Evolutionary conservation across 2,113 vertebrate species (phyloP).

Genomic region (Scopus umbretta): DNA sequence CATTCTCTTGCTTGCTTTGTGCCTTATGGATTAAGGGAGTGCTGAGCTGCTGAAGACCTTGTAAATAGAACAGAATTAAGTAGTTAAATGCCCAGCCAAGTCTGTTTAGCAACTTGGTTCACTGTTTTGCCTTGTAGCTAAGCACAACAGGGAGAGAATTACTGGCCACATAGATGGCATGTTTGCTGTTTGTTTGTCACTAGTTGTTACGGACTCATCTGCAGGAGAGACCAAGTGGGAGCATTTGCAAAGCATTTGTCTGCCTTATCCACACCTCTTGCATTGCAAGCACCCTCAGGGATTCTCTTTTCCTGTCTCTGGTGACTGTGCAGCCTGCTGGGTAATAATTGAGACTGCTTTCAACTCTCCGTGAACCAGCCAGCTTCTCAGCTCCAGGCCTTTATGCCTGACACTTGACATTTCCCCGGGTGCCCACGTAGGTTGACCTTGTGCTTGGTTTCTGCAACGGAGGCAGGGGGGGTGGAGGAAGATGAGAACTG

Average conservation of each 20-base stretch:
- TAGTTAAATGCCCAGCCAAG: constrained; percentile 21
- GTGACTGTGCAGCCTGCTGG: not conserved
- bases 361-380: not conserved
- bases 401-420: not conserved
- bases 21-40: not conserved
- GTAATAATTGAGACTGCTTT: constrained; percentile 25
- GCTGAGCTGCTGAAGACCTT: constrained; percentile 34
- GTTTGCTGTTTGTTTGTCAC: constrained; percentile 12
- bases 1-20: not conserved
- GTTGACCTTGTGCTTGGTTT: not conserved
- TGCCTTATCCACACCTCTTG: not conserved
- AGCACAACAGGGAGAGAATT: not conserved
- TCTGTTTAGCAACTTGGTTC: not conserved
- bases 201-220: not conserved
- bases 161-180: not conserved
- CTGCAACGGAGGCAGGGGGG: not conserved
- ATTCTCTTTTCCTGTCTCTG: constrained; percentile 4
- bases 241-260: not conserved
- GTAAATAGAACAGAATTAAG: constrained; percentile 44
- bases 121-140: constrained; percentile 27
- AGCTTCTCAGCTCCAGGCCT: not conserved
- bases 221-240: not conserved
- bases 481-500: not conserved
- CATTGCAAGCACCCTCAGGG: not conserved
- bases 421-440: not conserved